Evolutionary conservation across 2,888 invertebrate genomes (phyloP).

Genomic region (Cryptocheilus praepositus): DNA sequence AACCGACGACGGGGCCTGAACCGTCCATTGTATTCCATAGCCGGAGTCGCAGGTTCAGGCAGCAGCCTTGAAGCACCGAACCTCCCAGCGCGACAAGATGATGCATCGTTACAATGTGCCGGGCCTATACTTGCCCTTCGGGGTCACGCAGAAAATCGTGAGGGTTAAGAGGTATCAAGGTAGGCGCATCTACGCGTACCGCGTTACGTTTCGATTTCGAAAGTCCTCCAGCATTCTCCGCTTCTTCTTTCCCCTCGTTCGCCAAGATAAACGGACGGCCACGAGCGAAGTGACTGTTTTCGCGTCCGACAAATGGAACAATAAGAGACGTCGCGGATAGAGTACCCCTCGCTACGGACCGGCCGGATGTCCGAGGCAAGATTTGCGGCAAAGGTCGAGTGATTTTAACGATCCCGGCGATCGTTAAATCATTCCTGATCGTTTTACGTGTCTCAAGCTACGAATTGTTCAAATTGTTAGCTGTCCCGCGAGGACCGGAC

Average conservation of each 20-base stretch:
- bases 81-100: slow-evolving; percentile 72
- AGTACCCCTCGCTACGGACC: too few species aligned
- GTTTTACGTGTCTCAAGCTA: too few species aligned
- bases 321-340: too few species aligned
- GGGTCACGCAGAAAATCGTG: slow-evolving; percentile 58
- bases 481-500: too few species aligned
- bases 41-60: slow-evolving; percentile 64
- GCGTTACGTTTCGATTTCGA: slow-evolving; percentile 16
- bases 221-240: neutral
- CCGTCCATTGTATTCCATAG: slow-evolving; percentile 65
- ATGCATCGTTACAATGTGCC: slow-evolving; percentile 67
- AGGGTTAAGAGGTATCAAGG: slow-evolving; percentile 54
- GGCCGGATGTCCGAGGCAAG: too few species aligned
- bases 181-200: slow-evolving; percentile 35
- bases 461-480: too few species aligned
- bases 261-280: neutral
- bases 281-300: too few species aligned
- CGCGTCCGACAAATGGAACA: too few species aligned
- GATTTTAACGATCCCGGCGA: too few species aligned
- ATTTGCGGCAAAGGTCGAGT: too few species aligned
- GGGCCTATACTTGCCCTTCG: slow-evolving; percentile 54
- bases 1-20: slow-evolving; percentile 60
- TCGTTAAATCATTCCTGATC: too few species aligned
- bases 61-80: slow-evolving; percentile 64
- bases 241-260: neutral